Evolutionary conservation across 2,888 invertebrate genomes (phyloP).

Genomic region (Thereva nobilitata): DNA sequence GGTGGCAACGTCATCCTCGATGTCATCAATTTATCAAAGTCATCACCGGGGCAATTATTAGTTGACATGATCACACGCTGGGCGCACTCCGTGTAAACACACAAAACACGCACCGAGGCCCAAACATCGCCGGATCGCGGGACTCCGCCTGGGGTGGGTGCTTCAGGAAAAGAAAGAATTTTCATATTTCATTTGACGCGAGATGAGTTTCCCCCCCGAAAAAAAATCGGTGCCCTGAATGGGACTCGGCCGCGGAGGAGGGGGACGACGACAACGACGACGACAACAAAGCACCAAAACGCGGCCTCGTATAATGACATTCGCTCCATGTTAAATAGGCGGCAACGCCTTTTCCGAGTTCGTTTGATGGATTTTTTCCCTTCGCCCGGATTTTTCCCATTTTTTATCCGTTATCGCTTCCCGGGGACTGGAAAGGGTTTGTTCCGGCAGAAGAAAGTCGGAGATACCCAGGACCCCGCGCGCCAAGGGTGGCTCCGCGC

Average conservation of each 20-base stretch:
- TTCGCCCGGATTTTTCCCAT: slow-evolving; percentile 21
- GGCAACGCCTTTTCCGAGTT: slow-evolving; percentile 42
- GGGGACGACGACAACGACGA: not conserved
- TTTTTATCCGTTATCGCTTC: slow-evolving; percentile 16
- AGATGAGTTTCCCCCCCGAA: slow-evolving; percentile 3
- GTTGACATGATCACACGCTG: slow-evolving; percentile 43
- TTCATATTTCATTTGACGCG: slow-evolving; percentile 15
- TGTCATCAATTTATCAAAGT: slow-evolving; percentile 39
- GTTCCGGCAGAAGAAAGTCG: slow-evolving; percentile 12
- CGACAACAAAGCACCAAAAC: slow-evolving; percentile 4
- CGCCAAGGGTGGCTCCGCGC: slow-evolving; percentile 11
- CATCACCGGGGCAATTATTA: slow-evolving; percentile 41
- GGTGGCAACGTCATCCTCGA: not conserved
- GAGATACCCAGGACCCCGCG: slow-evolving; percentile 1
- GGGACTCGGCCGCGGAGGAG: not conserved
- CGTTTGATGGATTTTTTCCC: slow-evolving; percentile 40
- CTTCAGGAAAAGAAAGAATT: not conserved
- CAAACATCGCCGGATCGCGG: not conserved
- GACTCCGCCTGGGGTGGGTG: slow-evolving; percentile 28
- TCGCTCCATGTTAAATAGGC: slow-evolving; percentile 41
- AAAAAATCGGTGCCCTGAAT: no score
- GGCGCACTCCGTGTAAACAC: slow-evolving; percentile 26
- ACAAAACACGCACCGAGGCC: not conserved
- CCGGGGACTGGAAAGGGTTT: slow-evolving; percentile 20
- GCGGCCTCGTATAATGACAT: slow-evolving; percentile 39